A percentile compares a stretch with the other conserved stretches of the same genome.
Evolutionary conservation across 2,113 vertebrate genomes (phyloP).

Genomic region (Gobius niger): DNA sequence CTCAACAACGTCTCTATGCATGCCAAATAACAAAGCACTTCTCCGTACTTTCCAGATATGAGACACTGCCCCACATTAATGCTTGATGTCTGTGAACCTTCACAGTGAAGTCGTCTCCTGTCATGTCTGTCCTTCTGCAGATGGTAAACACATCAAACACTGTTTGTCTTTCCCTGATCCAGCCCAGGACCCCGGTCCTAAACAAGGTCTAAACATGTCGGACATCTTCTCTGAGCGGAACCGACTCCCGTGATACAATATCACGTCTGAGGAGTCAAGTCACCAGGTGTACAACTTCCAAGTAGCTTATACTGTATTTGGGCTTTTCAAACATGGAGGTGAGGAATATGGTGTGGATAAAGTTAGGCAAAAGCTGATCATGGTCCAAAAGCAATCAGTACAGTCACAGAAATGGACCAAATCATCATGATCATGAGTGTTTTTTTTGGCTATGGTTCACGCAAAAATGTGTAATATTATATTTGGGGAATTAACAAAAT

Average conservation of each 20-base stretch:
- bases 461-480: no score
- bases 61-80: slow-evolving; percentile 11
- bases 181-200: slow-evolving; percentile 42
- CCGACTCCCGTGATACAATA: slow-evolving; percentile 34
- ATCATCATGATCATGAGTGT: no score
- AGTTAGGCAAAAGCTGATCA: no score
- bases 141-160: slow-evolving; percentile 65
- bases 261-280: slow-evolving; percentile 24
- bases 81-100: slow-evolving; percentile 43
- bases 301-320: neutral
- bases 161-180: slow-evolving; percentile 55
- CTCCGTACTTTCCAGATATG: no score
- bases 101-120: slow-evolving; percentile 44
- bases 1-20: no score
- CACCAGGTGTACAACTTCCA: slow-evolving; percentile 11
- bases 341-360: no score
- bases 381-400: no score
- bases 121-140: slow-evolving; percentile 60
- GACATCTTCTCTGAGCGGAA: slow-evolving; percentile 21
- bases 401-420: no score
- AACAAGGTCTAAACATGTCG: slow-evolving; percentile 48
- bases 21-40: no score
- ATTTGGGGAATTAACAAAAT: no score
- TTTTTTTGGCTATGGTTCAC: no score
- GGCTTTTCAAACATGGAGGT: no score